Evolutionary conservation across 2,888 invertebrate genomes (phyloP).

Genomic region (Himalopsyche anomala): DNA sequence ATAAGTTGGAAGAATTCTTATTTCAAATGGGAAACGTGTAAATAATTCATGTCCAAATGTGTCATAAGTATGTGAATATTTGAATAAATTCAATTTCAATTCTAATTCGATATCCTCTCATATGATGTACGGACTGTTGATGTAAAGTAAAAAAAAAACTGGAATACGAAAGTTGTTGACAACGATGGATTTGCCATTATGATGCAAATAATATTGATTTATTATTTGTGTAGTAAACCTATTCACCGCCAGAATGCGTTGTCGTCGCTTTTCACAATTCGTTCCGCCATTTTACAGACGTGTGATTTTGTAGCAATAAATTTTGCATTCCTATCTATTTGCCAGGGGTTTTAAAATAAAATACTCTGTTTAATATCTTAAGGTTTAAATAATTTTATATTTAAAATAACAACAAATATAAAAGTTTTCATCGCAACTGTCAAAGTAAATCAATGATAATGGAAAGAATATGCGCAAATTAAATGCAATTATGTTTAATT

Average conservation of each 20-base stretch:
- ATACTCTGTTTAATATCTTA: no score
- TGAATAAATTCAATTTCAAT: not conserved
- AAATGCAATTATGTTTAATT: no score
- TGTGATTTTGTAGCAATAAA: conserved; percentile 42
- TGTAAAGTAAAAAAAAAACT: not conserved
- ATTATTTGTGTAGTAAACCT: conserved; percentile 14
- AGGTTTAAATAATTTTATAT: no score
- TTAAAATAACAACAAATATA: no score
- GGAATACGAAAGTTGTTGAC: not conserved
- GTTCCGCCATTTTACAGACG: conserved; percentile 38
- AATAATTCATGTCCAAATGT: no score
- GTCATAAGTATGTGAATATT: no score
- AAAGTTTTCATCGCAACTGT: no score
- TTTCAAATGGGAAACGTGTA: no score
- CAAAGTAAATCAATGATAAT: no score
- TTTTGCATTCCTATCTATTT: conserved; percentile 31
- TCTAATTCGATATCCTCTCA: not conserved
- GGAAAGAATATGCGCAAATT: no score
- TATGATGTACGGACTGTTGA: not conserved
- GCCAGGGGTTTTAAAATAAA: not conserved
- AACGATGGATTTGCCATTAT: not conserved
- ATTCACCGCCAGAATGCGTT: conserved; percentile 14
- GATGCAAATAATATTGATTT: conserved; percentile 41
- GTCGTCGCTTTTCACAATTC: conserved; percentile 12
- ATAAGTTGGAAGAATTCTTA: no score